These are phyloP conservation scores for Hypolimnas misippus DNA, from an alignment of 2,888 invertebrate species.

Conservation along the genomic window DNA sequence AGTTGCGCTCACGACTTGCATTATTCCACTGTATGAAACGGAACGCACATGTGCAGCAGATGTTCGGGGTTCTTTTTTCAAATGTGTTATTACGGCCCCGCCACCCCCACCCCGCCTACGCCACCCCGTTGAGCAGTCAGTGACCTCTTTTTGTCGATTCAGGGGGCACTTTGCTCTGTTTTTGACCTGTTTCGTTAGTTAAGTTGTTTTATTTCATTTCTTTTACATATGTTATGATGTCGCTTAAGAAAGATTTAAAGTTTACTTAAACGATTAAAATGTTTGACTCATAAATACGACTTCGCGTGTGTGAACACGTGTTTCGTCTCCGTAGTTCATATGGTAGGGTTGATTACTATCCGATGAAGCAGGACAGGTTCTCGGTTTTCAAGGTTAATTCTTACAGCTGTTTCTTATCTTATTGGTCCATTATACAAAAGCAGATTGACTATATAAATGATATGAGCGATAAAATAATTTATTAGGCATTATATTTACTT, in stretches of 20 bases:
- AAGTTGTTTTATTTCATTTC: conserved; percentile 16
- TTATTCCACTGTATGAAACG: conserved; percentile 72
- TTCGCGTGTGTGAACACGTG: conserved; percentile 72
- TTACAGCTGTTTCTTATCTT: conserved; percentile 22
- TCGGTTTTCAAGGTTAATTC: conserved; percentile 53
- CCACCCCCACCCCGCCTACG: conserved; percentile 52
- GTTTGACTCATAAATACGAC: conserved; percentile 59
- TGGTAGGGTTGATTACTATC: conserved; percentile 59
- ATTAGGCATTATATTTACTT: not conserved
- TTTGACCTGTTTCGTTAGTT: conserved; percentile 66
- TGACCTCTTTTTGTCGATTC: conserved; percentile 74
- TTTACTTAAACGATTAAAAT: conserved; percentile 34
- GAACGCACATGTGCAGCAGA: conserved; percentile 80
- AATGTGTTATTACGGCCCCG: conserved; percentile 73
- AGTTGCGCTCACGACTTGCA: conserved; percentile 76
- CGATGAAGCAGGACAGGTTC: conserved; percentile 60
- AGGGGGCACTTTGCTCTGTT: conserved; percentile 61
- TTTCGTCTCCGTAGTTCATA: conserved; percentile 54
- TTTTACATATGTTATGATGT: not conserved
- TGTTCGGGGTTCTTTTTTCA: conserved; percentile 80
- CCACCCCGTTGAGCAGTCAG: conserved; percentile 74
- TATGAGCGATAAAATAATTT: not conserved
- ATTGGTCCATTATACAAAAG: conserved; percentile 2
- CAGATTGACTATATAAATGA: not conserved
- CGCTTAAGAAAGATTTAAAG: not conserved